Percentiles rank a stretch among this genome's conserved stretches.
Evolutionary conservation across 2,797 vertebrate species (phyloP).

Genomic region (Crenuchus spilurus): DNA sequence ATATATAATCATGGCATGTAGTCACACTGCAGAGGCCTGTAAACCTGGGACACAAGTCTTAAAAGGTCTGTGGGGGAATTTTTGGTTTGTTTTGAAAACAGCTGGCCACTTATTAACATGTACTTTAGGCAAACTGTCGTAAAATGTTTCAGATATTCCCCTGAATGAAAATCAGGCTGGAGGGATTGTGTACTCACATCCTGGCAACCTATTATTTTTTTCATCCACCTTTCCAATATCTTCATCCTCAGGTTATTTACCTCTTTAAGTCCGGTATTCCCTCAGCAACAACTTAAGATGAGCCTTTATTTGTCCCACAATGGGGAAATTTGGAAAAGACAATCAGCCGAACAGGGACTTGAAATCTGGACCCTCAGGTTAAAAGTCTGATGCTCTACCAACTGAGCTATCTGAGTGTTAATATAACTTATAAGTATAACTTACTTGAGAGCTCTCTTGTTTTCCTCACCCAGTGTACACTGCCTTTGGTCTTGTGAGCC

Average conservation of each 20-base stretch:
- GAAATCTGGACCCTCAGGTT: too few species aligned
- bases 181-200: not conserved
- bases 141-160: not conserved
- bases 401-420: too few species aligned
- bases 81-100: slow-evolving; percentile 26
- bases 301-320: too few species aligned
- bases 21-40: not conserved
- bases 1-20: too few species aligned
- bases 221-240: slow-evolving; percentile 35
- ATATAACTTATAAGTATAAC: too few species aligned
- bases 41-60: not conserved
- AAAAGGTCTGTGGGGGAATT: not conserved
- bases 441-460: slow-evolving; percentile 55
- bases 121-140: not conserved
- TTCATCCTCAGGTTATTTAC: slow-evolving; percentile 50
- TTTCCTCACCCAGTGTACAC: slow-evolving; percentile 44
- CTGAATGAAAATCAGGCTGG: not conserved
- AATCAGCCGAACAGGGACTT: too few species aligned
- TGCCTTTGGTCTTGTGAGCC: slow-evolving; percentile 49
- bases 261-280: slow-evolving; percentile 51
- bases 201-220: slow-evolving; percentile 2
- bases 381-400: too few species aligned
- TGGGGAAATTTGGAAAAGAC: too few species aligned
- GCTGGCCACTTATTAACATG: not conserved
- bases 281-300: slow-evolving; percentile 63